A percentile compares a stretch with the other conserved stretches of the same genome.
These are phyloP conservation scores for Ecliptopera silaceata DNA, from an alignment of 2,888 invertebrate genomes.

Conservation along the genomic window DNA sequence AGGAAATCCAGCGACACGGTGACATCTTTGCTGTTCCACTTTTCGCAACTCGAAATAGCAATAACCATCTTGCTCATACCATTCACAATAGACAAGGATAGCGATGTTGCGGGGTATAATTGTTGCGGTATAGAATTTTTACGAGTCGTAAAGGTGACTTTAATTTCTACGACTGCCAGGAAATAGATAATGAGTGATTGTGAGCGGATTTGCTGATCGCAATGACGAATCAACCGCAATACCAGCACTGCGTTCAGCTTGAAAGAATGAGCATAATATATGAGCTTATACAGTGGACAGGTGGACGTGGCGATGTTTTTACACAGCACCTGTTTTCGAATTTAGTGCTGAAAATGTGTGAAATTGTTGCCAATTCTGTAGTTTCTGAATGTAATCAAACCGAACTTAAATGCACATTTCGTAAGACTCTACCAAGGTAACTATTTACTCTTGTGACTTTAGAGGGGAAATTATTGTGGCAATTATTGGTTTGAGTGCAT, in stretches of 20 bases:
- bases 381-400: neutral
- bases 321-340: conserved; percentile 12
- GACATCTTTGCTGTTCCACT: conserved; percentile 28
- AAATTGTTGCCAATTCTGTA: conserved; percentile 17
- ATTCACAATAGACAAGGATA: conserved; percentile 13
- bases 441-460: conserved; percentile 5
- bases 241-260: neutral
- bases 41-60: conserved; percentile 31
- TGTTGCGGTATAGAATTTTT: conserved; percentile 10
- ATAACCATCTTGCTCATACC: conserved; percentile 17
- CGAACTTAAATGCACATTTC: neutral
- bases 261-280: conserved; percentile 18
- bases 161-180: conserved; percentile 19
- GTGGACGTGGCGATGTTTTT: conserved; percentile 10
- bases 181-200: conserved; percentile 6
- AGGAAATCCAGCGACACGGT: conserved; percentile 23
- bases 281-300: conserved; percentile 13
- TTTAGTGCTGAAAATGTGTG: conserved; percentile 6
- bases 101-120: conserved; percentile 8
- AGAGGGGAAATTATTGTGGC: conserved; percentile 9
- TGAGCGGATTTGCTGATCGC: conserved; percentile 3
- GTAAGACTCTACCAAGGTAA: neutral
- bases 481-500: conserved; percentile 37
- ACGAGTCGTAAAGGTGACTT: conserved; percentile 21
- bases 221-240: conserved; percentile 11